Conservation (phyloP, 1,140 invertebrate species). For the Orius insidiosus region DNA sequence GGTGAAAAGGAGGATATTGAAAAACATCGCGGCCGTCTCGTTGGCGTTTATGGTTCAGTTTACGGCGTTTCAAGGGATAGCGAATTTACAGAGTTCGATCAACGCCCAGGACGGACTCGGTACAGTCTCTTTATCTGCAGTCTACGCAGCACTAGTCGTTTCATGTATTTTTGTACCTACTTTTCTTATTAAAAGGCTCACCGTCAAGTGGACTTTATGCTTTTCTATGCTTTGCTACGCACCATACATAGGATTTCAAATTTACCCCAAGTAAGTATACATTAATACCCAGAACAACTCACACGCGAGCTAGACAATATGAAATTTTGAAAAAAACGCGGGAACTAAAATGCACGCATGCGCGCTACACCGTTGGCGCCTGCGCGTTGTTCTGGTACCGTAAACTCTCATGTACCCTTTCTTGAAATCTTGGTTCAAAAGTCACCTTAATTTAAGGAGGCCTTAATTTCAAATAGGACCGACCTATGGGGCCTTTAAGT, state of each 20-base stretch:
- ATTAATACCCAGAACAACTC: too few species aligned
- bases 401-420: too few species aligned
- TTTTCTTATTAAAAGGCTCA: conserved; percentile 70
- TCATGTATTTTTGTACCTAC: conserved; percentile 88
- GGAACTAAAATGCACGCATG: too few species aligned
- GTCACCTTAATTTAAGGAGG: too few species aligned
- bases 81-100: conserved; percentile 75
- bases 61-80: conserved; percentile 71
- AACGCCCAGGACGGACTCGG: conserved; percentile 63
- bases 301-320: too few species aligned
- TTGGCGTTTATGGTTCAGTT: conserved; percentile 84
- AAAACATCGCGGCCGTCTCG: conserved; percentile 72
- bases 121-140: conserved; percentile 64
- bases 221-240: conserved; percentile 81
- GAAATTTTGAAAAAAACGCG: too few species aligned
- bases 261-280: conserved; percentile 42
- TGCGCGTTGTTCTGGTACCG: too few species aligned
- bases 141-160: conserved; percentile 75
- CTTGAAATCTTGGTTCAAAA: too few species aligned
- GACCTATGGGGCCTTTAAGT: too few species aligned
- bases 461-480: too few species aligned
- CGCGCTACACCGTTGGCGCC: too few species aligned
- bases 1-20: conserved; percentile 68
- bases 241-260: conserved; percentile 84
- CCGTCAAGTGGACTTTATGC: conserved; percentile 89